These are phyloP conservation scores for Habroteleia sp. DNA, from an alignment of 2,888 invertebrate species.

Conservation along the genomic window DNA sequence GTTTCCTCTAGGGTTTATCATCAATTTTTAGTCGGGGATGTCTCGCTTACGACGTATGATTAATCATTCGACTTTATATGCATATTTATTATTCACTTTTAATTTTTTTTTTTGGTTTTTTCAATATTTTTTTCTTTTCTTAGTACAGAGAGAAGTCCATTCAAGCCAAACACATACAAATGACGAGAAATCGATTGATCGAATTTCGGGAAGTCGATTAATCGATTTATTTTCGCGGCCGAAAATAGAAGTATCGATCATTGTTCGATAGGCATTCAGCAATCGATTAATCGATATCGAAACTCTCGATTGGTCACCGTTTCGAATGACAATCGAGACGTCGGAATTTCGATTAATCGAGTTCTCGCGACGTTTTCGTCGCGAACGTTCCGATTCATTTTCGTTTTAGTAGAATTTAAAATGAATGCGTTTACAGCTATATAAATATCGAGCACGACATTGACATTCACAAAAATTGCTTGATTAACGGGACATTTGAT, in stretches of 20 bases:
- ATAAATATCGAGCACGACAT: too few species aligned
- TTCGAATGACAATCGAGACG: constrained; percentile 31
- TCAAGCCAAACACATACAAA: constrained; percentile 34
- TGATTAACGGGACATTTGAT: too few species aligned
- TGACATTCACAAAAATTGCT: too few species aligned
- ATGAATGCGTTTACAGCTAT: constrained; percentile 8
- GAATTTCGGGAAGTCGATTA: constrained; percentile 40
- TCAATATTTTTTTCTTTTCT: constrained; percentile 6
- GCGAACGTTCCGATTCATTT: not conserved
- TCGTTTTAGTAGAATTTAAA: not conserved
- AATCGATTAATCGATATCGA: constrained; percentile 55
- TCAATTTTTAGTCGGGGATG: constrained; percentile 5
- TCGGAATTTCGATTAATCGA: constrained; percentile 51
- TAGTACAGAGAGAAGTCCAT: constrained; percentile 30
- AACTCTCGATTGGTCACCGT: constrained; percentile 21
- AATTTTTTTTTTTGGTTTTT: constrained; percentile 6
- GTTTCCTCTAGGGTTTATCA: constrained; percentile 19
- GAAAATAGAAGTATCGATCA: constrained; percentile 48
- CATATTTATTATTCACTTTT: constrained; percentile 2
- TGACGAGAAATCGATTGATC: constrained; percentile 42
- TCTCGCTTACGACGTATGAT: constrained; percentile 15
- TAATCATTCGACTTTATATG: constrained; percentile 23
- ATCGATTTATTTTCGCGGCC: constrained; percentile 50
- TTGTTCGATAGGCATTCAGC: constrained; percentile 34
- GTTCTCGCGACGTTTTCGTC: too few species aligned